Conservation (phyloP, 2,113 vertebrate genomes). For the Taurulus bubalis region DNA sequence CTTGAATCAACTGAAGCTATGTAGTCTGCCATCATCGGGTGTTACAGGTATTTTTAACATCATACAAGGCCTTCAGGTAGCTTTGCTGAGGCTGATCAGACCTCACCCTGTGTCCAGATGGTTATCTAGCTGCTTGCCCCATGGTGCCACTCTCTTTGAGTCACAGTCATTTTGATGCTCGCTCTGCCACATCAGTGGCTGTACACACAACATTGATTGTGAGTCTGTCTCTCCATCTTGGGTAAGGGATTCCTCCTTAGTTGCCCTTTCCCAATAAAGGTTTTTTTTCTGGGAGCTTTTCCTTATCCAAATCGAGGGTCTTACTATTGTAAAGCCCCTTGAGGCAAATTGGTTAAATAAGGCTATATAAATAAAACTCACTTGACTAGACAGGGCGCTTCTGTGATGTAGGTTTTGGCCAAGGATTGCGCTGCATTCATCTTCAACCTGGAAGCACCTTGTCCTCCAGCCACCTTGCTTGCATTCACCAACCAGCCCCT, state of each 20-base stretch:
- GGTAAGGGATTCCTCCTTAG: not conserved
- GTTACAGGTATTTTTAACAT: not conserved
- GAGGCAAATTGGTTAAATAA: not conserved
- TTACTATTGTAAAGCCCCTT: not conserved
- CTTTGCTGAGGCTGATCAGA: not conserved
- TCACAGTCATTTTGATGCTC: not conserved
- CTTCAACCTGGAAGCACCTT: not conserved
- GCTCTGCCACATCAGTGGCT: not conserved
- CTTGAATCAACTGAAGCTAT: not conserved
- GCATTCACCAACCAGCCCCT: not conserved
- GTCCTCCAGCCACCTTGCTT: not conserved
- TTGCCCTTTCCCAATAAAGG: not conserved
- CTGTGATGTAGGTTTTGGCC: not conserved
- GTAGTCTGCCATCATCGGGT: not conserved
- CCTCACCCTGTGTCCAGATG: conserved; percentile 10
- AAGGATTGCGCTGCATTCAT: not conserved
- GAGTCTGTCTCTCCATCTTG: not conserved
- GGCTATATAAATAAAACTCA: not conserved
- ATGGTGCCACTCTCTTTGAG: not conserved
- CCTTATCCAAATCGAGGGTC: not conserved
- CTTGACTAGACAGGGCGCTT: not conserved
- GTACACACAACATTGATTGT: not conserved
- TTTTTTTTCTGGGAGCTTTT: not conserved
- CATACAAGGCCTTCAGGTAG: not conserved
- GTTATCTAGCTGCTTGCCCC: not conserved